Base-by-base conservation (phyloP, 2,113 vertebrate genomes). In the Epinephelus moara region DNA sequence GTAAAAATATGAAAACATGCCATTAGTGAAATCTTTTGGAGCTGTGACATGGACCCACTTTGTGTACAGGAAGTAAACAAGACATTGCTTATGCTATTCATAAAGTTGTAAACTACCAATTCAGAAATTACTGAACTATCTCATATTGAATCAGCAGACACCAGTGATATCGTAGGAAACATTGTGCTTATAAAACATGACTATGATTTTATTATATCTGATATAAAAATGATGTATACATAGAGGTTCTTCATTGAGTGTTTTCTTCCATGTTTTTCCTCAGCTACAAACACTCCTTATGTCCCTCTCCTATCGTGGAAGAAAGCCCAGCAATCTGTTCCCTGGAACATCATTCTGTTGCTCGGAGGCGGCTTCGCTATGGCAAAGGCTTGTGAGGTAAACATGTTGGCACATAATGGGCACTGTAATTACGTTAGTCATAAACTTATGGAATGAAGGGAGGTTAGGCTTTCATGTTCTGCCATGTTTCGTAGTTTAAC, bases 331-430 rank as follows among this genome's bases (percentile, higher is more conserved):
- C 97, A 97, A 42, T 95, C 95, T 0, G 97, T 99, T 70, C 98
- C 98, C 42, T 99, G 98, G 98, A 98, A 98, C 82, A 97, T 99
- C 85, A 97, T 99, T 75, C 91, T 99, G 59, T 91, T 99, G 73
- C 96, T 99, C 1, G 98, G 98, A 82, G 98, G 98, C 0, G 98
- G 98, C 69, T 99, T 98, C 0, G 97, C 98, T 56, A 98, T 99
- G 97, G 98, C 98, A n/a, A 98, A 98, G 89, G 98, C 96, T 69
- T 99, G 98, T 57, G 98, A 99, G 97, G 98, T 99, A 93, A 77
- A 66, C 27, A 23, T 49, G 25, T 60, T 55, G 18, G 4, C 17
- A 21, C 23, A 17, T 4, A 4, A 13, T 17, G 47, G 66, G 8
- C 17, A 9, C 27, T 18, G n/a, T 37, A 37, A 37, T 37, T 37